A percentile compares a stretch with the other conserved stretches of the same genome.
phyloP scores from a whole-genome alignment of 2,113 vertebrate genomes.

The Indicator indicator region DNA sequence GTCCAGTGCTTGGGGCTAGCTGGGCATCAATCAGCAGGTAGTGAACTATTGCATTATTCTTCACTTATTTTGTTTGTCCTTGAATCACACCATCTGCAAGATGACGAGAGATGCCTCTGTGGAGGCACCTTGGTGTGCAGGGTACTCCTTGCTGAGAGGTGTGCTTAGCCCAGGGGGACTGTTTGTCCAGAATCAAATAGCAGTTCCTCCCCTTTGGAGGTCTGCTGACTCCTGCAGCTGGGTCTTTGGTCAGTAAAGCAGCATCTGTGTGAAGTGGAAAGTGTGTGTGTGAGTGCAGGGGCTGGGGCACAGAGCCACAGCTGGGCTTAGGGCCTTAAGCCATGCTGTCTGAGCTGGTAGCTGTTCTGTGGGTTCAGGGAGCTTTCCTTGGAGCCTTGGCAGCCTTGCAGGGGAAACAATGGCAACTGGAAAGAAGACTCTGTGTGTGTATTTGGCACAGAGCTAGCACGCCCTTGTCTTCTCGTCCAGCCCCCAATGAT shows the following conservation, averaged over 20 bases:
- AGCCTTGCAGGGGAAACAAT: neutral
- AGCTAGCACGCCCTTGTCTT: neutral
- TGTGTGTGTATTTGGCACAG: neutral
- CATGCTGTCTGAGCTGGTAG: neutral
- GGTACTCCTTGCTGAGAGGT: neutral
- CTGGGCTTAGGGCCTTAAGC: neutral
- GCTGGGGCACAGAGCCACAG: neutral
- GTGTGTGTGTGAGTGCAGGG: neutral
- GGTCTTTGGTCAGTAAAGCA: neutral
- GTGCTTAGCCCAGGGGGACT: neutral
- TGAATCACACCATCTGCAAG: neutral
- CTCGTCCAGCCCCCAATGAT: accelerated
- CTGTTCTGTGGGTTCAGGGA: neutral
- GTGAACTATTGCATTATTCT: neutral
- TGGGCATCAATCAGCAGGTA: neutral
- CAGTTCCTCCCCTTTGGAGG: neutral
- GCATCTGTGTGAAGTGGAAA: neutral
- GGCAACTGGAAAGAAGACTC: neutral
- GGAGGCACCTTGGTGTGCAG: neutral
- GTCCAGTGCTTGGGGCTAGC: neutral
- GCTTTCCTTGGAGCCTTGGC: neutral
- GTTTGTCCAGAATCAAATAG: neutral
- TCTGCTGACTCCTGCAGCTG: neutral
- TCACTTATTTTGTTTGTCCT: neutral
- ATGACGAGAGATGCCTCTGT: neutral